Percentiles rank a stretch among this genome's conserved stretches.
Conservation (phyloP, 2,888 invertebrate species). For the Plebejus melissa region DNA sequence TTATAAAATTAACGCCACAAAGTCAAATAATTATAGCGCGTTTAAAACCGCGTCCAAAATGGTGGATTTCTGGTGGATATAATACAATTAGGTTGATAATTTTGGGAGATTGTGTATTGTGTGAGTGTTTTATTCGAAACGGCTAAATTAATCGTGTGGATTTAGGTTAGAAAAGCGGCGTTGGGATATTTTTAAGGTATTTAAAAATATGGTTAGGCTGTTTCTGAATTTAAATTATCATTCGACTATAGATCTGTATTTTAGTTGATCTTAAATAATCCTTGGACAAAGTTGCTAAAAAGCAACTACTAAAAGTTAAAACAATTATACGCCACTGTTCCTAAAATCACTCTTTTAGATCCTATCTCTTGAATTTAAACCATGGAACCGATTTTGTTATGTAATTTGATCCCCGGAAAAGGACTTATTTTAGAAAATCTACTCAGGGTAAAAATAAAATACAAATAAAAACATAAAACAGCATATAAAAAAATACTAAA, state of each 20-base stretch:
- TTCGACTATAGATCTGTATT: no score
- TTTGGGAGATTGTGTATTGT: slow-evolving; percentile 11
- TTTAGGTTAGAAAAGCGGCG: background rate
- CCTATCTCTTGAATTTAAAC: no score
- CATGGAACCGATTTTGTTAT: no score
- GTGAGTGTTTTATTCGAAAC: background rate
- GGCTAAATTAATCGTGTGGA: background rate
- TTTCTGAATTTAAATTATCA: no score
- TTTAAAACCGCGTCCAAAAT: background rate
- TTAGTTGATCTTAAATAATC: no score
- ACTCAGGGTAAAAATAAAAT: background rate
- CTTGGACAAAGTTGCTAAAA: no score
- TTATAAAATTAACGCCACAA: slow-evolving; percentile 6
- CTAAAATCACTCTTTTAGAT: no score
- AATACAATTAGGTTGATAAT: slow-evolving; percentile 13
- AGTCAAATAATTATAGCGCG: slow-evolving; percentile 20
- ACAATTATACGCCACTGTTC: no score
- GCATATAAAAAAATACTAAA: background rate
- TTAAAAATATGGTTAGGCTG: background rate
- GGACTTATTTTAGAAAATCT: no score
- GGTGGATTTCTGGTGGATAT: background rate
- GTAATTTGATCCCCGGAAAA: no score
- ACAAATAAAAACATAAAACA: background rate
- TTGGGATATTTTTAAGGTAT: background rate
- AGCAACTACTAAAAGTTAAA: no score